These are phyloP conservation scores for Alexandromys fortis DNA, from an alignment of 2,113 vertebrate genomes.

Conservation along the genomic window DNA sequence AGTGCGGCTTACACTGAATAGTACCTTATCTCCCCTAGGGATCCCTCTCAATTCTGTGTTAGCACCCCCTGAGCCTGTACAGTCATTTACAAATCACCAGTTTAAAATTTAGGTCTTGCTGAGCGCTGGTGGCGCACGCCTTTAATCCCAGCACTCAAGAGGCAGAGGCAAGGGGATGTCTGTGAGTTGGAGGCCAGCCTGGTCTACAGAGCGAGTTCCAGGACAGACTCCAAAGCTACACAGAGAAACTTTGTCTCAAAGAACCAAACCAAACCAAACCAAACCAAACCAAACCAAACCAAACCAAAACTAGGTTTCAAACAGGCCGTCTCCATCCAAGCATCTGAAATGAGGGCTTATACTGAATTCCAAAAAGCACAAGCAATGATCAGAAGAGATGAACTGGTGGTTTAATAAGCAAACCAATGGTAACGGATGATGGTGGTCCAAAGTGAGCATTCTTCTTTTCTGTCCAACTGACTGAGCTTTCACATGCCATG, in stretches of 20 bases:
- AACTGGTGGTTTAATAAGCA: slow-evolving; percentile 45
- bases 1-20: background rate
- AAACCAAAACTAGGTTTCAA: background rate
- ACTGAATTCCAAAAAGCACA: slow-evolving; percentile 51
- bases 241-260: too few relatives aligned
- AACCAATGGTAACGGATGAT: background rate
- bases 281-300: too few relatives aligned
- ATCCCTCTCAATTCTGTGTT: slow-evolving; percentile 9
- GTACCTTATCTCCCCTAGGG: background rate
- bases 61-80: background rate
- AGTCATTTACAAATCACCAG: slow-evolving; percentile 5
- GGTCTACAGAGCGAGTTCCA: too few relatives aligned
- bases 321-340: background rate
- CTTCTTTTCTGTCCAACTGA: background rate
- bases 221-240: too few relatives aligned
- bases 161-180: too few relatives aligned
- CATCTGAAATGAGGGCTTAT: slow-evolving; percentile 38
- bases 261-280: too few relatives aligned
- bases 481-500: slow-evolving; percentile 42
- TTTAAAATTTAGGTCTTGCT: slow-evolving; percentile 32
- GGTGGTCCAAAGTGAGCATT: background rate
- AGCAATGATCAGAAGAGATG: slow-evolving; percentile 37
- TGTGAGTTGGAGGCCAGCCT: too few relatives aligned
- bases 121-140: too few relatives aligned
- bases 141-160: too few relatives aligned